A percentile compares a stretch with the other conserved stretches of the same genome.
Evolutionary conservation across 2,888 invertebrate genomes (phyloP).

Genomic region (Auanema freiburgensis): DNA sequence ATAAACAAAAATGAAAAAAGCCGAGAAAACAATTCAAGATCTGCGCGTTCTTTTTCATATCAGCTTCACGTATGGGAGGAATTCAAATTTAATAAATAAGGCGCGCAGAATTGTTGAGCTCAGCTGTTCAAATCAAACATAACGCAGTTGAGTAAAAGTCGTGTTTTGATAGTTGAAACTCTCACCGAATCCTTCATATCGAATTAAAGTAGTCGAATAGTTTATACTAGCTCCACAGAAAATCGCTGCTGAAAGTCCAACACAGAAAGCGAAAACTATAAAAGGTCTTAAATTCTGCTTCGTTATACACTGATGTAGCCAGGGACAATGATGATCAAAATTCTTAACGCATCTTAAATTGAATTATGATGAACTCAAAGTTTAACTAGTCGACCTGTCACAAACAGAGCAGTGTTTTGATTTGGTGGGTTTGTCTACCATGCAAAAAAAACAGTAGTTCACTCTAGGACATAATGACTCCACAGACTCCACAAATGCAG

Average conservation of each 20-base stretch:
- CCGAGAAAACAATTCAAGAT: no score
- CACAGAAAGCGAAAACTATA: constrained; percentile 41
- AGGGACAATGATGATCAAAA: constrained; percentile 52
- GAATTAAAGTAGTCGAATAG: not conserved
- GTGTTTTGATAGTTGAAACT: no score
- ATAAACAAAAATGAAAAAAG: constrained; percentile 5
- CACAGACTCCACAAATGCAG: constrained; percentile 32
- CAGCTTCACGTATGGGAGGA: not conserved
- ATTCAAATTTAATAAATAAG: not conserved
- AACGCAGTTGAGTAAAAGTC: not conserved
- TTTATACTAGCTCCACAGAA: constrained; percentile 23
- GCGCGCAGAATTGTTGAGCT: no score
- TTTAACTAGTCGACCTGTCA: constrained; percentile 31
- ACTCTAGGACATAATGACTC: constrained; percentile 30
- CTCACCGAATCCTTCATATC: no score
- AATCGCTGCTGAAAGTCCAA: constrained; percentile 28
- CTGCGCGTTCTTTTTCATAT: not conserved
- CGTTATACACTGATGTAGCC: constrained; percentile 47
- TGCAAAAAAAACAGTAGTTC: constrained; percentile 44
- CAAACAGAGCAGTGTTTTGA: constrained; percentile 48
- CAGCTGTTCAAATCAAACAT: no score
- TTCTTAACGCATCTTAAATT: constrained; percentile 41
- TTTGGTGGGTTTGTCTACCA: constrained; percentile 30
- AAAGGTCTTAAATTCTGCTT: constrained; percentile 42
- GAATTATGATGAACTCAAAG: not conserved